These are phyloP conservation scores for Cyanoramphus novaezelandiae DNA, from an alignment of 2,113 vertebrate species.

Conservation along the genomic window DNA sequence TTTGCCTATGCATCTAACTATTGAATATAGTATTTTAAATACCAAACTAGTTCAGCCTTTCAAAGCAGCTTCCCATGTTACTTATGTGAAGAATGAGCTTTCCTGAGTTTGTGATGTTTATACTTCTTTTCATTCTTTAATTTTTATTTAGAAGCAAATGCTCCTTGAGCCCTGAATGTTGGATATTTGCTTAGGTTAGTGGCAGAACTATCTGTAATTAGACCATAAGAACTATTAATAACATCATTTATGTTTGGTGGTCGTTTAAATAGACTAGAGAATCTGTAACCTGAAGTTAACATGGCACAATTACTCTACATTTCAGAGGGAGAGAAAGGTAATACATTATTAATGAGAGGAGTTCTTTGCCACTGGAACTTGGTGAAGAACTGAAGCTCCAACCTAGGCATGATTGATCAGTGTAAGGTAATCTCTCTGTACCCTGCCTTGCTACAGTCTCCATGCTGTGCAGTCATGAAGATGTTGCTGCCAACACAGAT, in stretches of 20 bases:
- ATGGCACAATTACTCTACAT: not conserved
- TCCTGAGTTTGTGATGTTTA: not conserved
- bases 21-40: constrained; percentile 1
- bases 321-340: not conserved
- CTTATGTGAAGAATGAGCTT: not conserved
- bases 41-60: not conserved
- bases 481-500: not conserved
- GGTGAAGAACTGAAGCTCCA: not conserved
- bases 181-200: not conserved
- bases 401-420: too few species aligned
- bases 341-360: not conserved
- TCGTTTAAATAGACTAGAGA: not conserved
- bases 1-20: not conserved
- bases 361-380: not conserved
- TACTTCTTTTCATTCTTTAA: not conserved
- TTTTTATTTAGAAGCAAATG: not conserved
- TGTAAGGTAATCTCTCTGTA: not conserved
- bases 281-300: not conserved
- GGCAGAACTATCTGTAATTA: not conserved
- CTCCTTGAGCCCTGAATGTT: not conserved
- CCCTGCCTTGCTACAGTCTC: not conserved
- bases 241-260: not conserved
- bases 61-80: not conserved
- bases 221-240: not conserved
- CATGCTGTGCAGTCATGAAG: not conserved